A percentile compares a stretch with the other conserved stretches of the same genome.
Conservation (phyloP, 2,888 invertebrate species). For the Heteromurus nitidus region DNA sequence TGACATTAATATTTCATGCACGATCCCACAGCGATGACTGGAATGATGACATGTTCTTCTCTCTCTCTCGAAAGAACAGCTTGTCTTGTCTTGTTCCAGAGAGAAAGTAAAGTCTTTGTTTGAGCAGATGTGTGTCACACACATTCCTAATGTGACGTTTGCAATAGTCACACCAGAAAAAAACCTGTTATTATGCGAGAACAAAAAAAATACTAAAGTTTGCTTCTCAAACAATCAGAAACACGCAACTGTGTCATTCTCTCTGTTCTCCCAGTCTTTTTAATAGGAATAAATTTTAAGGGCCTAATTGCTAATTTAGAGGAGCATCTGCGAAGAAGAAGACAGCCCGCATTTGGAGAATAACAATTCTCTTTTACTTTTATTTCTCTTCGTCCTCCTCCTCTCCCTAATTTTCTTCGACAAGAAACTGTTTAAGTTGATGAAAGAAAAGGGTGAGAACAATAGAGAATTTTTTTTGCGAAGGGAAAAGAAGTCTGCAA, state of each 20-base stretch:
- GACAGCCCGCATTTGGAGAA: slow-evolving; percentile 11
- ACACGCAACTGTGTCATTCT: slow-evolving; percentile 14
- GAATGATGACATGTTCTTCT: not conserved
- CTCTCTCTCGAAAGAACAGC: not conserved
- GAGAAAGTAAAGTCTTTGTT: no score
- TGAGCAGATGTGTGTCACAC: no score
- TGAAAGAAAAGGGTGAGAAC: not conserved
- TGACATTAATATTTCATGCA: slow-evolving; percentile 50
- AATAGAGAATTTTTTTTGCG: no score
- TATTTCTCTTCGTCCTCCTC: not conserved
- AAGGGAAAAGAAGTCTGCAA: no score
- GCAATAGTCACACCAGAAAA: no score
- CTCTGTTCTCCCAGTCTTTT: not conserved
- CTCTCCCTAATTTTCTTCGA: not conserved
- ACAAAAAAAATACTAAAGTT: no score
- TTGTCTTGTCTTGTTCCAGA: not conserved
- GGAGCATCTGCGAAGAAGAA: no score
- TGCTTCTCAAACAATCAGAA: slow-evolving; percentile 11
- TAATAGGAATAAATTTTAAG: not conserved
- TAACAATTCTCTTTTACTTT: slow-evolving; percentile 39
- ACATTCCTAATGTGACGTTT: no score
- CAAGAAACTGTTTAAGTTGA: no score
- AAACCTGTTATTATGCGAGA: no score
- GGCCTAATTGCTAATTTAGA: slow-evolving; percentile 45
- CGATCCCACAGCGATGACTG: no score